phyloP scores from a whole-genome alignment of 2,888 invertebrate genomes.

The Drosophila monieri region DNA sequence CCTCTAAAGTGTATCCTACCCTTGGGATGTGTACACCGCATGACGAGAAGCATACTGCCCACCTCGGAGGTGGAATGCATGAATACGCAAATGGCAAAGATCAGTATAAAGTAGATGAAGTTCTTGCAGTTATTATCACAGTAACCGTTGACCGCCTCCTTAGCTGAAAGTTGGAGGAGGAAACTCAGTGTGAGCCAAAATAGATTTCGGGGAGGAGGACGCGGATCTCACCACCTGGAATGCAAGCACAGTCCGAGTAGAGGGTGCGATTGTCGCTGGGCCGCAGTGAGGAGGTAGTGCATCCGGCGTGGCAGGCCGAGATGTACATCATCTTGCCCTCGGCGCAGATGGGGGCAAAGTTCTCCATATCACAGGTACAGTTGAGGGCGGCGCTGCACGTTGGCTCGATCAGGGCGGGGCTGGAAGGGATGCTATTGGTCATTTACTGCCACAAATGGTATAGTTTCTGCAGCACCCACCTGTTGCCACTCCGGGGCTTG shows the following conservation, averaged over 20 bases:
- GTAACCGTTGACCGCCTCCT: constrained; percentile 89
- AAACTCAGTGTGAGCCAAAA: neutral
- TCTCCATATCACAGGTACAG: constrained; percentile 90
- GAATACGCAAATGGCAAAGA: constrained; percentile 95
- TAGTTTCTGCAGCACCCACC: constrained; percentile 75
- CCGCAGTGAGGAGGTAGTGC: constrained; percentile 86
- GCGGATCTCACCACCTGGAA: constrained; percentile 80
- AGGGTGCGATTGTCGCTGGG: constrained; percentile 87
- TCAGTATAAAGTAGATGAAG: constrained; percentile 91
- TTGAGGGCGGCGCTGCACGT: constrained; percentile 86
- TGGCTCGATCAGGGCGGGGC: constrained; percentile 83
- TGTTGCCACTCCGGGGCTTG: constrained; percentile 74
- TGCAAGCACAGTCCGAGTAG: constrained; percentile 85
- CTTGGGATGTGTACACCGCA: constrained; percentile 94
- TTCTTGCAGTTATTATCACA: constrained; percentile 92
- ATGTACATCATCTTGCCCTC: constrained; percentile 94
- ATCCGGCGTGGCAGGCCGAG: constrained; percentile 96
- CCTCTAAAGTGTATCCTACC: constrained; percentile 80
- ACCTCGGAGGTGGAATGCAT: constrained; percentile 97
- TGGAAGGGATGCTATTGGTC: constrained; percentile 25
- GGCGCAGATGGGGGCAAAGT: constrained; percentile 93
- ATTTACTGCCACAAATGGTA: neutral
- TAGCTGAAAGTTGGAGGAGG: constrained; percentile 39
- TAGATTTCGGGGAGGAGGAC: neutral
- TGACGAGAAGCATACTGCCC: constrained; percentile 94